Evolutionary conservation across 2,797 vertebrate genomes (phyloP), one percentile per base, ranked within the genome.

Genomic region (Atherinosoma microstoma): DNA sequence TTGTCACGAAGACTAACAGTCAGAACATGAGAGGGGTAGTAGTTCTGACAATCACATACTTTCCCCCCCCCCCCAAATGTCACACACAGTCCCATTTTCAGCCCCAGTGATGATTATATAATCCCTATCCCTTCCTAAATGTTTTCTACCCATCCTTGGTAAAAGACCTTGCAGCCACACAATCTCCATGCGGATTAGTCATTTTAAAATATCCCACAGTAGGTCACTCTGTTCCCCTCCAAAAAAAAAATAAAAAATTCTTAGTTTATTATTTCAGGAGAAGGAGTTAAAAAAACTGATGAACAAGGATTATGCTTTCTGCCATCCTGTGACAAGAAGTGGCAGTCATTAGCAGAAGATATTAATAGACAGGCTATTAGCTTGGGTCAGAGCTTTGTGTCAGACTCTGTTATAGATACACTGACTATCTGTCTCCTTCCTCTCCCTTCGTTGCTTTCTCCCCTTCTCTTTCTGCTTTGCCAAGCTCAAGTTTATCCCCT

Each of bases 311-410:
- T 75, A 76, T 6, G 51, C 57, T 72, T 74, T 38, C 49, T 82
- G 79, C 67, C 69, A 49, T 13, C 63, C 64, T 58, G 83, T 87
- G 86, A 75, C 82, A 57, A 78, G 76, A 76, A 80, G 86, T 84
- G 87, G 76, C 85, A 74, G 80, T 85, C 85, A 87, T 91, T 89
- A 90, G 73, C 56, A 40, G 68, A 34, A 72, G 82, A 81, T 92
- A 90, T 88, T 91, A 89, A 90, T 89, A 90, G 90, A 86, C 79
- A 51, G 69, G 81, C 80, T 84, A 89, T 89, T 86, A 85, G 82
- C 82, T 85, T 29, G 64, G 84, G 87, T 81, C 35, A 30, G 73
- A 79, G 81, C 87, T 82, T 72, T 58, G 67, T 87, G 89, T 88
- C 85, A 83, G 83, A 78, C 81, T 73, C 64, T 64, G 74, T 84